Conservation (phyloP, 2,888 invertebrate species). For the Drosophila subsilvestris region DNA sequence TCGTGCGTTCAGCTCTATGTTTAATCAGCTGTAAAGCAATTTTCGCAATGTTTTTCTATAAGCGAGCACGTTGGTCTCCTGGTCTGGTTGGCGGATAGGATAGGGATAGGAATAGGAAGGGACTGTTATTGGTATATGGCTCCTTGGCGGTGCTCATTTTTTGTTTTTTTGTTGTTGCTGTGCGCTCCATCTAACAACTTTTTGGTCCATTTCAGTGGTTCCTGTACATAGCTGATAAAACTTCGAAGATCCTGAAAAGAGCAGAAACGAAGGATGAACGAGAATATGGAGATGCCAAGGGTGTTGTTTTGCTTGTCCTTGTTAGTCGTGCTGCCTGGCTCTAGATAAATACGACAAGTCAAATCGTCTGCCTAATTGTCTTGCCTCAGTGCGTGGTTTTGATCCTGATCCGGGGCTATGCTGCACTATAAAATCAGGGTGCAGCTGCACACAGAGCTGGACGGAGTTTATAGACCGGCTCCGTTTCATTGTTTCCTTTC, state of each 20-base stretch:
- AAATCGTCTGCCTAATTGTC: conserved; percentile 83
- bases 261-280: conserved; percentile 12
- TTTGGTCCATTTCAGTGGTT: conserved; percentile 78
- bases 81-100: conserved; percentile 31
- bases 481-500: conserved; percentile 7
- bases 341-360: conserved; percentile 65
- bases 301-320: conserved; percentile 27
- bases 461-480: conserved; percentile 2
- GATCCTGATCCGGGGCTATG: conserved; percentile 43
- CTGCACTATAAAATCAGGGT: conserved; percentile 47
- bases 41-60: conserved; percentile 79
- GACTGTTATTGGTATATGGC: conserved; percentile 40
- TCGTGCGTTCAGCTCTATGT: conserved; percentile 74
- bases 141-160: conserved; percentile 59
- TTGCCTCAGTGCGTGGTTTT: conserved; percentile 61
- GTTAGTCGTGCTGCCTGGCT: conserved; percentile 13
- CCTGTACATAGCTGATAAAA: conserved; percentile 83
- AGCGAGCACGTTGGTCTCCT: conserved; percentile 48
- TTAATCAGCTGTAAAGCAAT: conserved; percentile 81
- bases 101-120: conserved; percentile 10
- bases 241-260: conserved; percentile 65
- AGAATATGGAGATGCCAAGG: conserved; percentile 25
- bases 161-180: conserved; percentile 32
- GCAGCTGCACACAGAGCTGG: conserved; percentile 58
- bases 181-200: conserved; percentile 70